Evolutionary conservation across 1,140 invertebrate species (phyloP).

Genomic region (Bombus breviceps): DNA sequence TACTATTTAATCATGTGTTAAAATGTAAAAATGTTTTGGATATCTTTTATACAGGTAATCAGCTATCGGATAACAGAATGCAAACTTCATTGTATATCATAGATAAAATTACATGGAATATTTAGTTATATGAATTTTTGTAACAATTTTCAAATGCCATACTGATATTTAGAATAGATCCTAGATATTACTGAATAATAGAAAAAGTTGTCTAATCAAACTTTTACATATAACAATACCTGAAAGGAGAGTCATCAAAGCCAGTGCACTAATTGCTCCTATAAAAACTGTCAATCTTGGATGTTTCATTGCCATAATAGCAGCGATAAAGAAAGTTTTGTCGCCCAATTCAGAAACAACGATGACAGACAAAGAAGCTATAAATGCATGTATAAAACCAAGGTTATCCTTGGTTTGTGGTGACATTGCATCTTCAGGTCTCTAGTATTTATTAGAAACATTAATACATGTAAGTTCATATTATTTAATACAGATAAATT

Average conservation of each 20-base stretch:
- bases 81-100: neutral
- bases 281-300: constrained; percentile 95
- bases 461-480: constrained; percentile 11
- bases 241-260: constrained; percentile 97
- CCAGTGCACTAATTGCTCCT: constrained; percentile 96
- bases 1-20: too few relatives aligned
- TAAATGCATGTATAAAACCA: constrained; percentile 96
- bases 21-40: too few relatives aligned
- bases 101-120: neutral
- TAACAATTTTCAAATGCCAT: neutral
- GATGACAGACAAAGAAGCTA: constrained; percentile 97
- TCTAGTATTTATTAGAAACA: constrained; percentile 24
- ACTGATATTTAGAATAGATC: neutral
- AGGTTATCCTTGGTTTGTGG: constrained; percentile 75
- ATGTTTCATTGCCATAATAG: constrained; percentile 99
- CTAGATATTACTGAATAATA: neutral
- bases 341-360: constrained; percentile 99
- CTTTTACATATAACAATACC: constrained; percentile 82
- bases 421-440: constrained; percentile 53
- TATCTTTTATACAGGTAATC: too few relatives aligned
- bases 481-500: constrained; percentile 21
- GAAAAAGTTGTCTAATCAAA: neutral
- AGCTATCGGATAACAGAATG: neutral
- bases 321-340: constrained; percentile 99
- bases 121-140: neutral